Base-by-base conservation (phyloP, 2,888 invertebrate genomes). In the Hypomecis atomaria region DNA sequence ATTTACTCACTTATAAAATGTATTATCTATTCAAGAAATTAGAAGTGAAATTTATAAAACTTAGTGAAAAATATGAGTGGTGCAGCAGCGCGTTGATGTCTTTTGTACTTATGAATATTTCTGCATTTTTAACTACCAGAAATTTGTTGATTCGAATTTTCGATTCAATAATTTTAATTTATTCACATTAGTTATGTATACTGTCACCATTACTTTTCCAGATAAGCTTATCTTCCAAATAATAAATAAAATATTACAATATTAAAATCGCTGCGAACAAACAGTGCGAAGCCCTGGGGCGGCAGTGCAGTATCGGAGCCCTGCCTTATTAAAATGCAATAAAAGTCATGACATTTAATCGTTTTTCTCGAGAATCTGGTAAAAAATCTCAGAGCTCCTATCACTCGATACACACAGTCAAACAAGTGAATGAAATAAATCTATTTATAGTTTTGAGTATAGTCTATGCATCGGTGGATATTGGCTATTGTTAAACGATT, bases 281-380 rank as follows among this genome's bases (percentile, higher is more conserved):
- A 83, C 76, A 81, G 71, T 73, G 67, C 63, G 69, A 70, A 71
- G 48, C 77, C 80, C 78, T 63, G 62, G 63, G 78, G 81, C 77
- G 42, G 8, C 48, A 64, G 76, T 75, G 74, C 71, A 50, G 68
- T 77, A 75, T 72, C 60, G 67, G 65, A 73, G 48, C 74, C 74
- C 70, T 69, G 70, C 72, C 85, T 84, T 85, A 86, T 85, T 87
- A 86, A 84, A 86, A 83, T 78, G 85, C 83, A 82, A 86, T 86
- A 85, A 87, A 83, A 84, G 74, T 79, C 77, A 75, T 71, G 76
- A 76, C 74, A 78, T 79, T 79, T 81, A 83, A 83, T 83, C 83
- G 78, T 77, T 82, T 83, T 85, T 84, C 77, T 56, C 71, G 60
- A 77, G 81, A 87, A 85, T 75, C 73, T 37, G 57, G 65, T 69